Evolutionary conservation across 64 coral and sea anemone genomes (phyloP), one percentile per base, ranked within the genome.

Genomic region (Anthopleura sola): DNA sequence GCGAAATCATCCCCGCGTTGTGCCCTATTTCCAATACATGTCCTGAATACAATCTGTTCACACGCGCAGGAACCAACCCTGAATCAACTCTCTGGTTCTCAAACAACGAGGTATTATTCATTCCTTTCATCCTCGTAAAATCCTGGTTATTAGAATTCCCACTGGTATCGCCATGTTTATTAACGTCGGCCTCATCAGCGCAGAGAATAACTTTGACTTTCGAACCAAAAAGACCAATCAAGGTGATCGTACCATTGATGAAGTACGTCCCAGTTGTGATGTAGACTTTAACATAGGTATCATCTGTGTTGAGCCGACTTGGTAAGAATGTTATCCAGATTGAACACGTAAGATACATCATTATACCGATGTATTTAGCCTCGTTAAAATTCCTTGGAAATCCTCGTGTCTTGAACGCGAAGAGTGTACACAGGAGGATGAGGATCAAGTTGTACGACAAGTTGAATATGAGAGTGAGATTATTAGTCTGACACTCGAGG

Each of bases 331-430:
- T 80, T 1, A 99, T 78, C 97, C 97, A 99, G 0, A 95, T 74
- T 8, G 93, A 88, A 85, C 97, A 99, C 1, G 93, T 99, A 1
- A 99, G 54, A 68, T 99, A 99, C 90, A 99, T 84, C 46, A 92
- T 99, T 54, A 99, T 90, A 5, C 90, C 97, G 66, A 99, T 99
- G 21, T 90, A 86, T 39, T 95, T 94, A 49, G 97, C 97, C 84
- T 99, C 97, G 75, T 99, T 99, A 40, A 99, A 99, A 49, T 99
- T 99, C 31, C 93, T 92, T 16, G 97, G 97, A 47, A 95, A 99
- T 32, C 81, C 68, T 6, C 97, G 84, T 31, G 97, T 99, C 78
- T 92, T 94, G 58, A 99, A 99, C 57, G 97, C 97, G 56, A 84
- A 99, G 23, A 99, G 29, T 12, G 97, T 99, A 26, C 97, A 99